Conservation (phyloP, 2,797 vertebrate genomes). For the Phataginus tricuspis region DNA sequence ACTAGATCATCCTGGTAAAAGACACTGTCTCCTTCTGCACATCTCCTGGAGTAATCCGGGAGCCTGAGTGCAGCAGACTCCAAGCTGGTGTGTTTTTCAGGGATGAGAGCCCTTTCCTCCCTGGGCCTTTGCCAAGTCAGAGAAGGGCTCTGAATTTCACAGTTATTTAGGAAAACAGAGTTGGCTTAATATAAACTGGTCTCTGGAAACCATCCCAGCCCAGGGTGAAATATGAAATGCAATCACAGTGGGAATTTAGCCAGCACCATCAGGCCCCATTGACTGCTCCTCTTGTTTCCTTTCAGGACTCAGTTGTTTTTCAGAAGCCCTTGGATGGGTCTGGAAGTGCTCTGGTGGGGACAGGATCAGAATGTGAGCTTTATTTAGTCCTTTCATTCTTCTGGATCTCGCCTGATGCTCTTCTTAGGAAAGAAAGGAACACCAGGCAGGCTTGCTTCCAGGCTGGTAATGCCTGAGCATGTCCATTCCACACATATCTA, state of each 20-base stretch:
- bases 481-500: neutral
- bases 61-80: neutral
- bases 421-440: neutral
- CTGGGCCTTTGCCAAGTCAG: conserved; percentile 53
- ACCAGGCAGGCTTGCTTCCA: neutral
- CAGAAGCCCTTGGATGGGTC: conserved; percentile 10
- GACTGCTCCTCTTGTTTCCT: conserved; percentile 62
- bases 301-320: conserved; percentile 39
- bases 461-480: neutral
- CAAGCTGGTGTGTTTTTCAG: neutral
- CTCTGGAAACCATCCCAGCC: conserved; percentile 74
- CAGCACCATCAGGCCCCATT: conserved; percentile 47
- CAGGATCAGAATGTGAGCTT: neutral
- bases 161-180: conserved; percentile 69
- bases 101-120: conserved; percentile 15
- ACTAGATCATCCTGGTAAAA: neutral
- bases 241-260: conserved; percentile 64
- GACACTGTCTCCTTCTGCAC: neutral
- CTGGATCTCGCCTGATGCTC: neutral
- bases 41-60: neutral
- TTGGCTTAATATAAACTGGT: conserved; percentile 70
- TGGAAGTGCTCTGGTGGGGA: neutral
- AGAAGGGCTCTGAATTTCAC: conserved; percentile 58
- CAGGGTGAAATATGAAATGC: conserved; percentile 73
- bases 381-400: neutral